Base-by-base conservation (phyloP, 2,888 invertebrate species). In the Polymixis flavicincta region DNA sequence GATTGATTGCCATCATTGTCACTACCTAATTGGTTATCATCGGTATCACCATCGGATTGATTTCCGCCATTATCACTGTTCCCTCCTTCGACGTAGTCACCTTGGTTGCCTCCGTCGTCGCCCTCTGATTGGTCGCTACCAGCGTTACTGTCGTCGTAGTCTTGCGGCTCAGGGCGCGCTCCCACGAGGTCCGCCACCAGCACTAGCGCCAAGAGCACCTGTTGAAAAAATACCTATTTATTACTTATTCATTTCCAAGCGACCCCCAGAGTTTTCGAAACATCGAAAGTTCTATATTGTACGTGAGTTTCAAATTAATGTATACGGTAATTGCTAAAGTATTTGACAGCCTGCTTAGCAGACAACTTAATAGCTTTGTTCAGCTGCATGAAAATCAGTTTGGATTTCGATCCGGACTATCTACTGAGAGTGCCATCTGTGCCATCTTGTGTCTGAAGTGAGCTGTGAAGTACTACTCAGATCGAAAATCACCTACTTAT, bases 111-210 rank as follows among this genome's bases (percentile, higher is more conserved):
- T 48, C 13, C 52, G 17, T 50, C 25, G 22, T 17, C 28, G 11
- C 28, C 59, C 13, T 8, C 28, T 37, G 42, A 14, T 13, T 37
- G 48, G 13, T 50, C 19, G 17, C 17, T 8, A 4, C 42, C 19
- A 19, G 1, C 37, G 42, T 28, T 4, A n/a, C n/a, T 37, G 13
- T 42, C 28, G 17, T 42, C 17, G 48, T 66, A 13, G n/a, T 14
- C 48, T 5, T 7, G 37, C 48, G 59, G 59, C 17, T 7, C 4
- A 2, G 76, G 76, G 2, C 76, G 76, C 25, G 76, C 75, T 6
- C n/a, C 2, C 32, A 63, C 68, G 28, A 13, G 1, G 52, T 7
- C 52, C 22, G 45, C 69, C 14, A 45, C 32, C 69, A 68, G 3
- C 1, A 19, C 19, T 37, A 76, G 45, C 22, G 25, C 61, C 25